These are phyloP conservation scores for Nasua narica DNA, from an alignment of 2,797 vertebrate species.

Conservation along the genomic window DNA sequence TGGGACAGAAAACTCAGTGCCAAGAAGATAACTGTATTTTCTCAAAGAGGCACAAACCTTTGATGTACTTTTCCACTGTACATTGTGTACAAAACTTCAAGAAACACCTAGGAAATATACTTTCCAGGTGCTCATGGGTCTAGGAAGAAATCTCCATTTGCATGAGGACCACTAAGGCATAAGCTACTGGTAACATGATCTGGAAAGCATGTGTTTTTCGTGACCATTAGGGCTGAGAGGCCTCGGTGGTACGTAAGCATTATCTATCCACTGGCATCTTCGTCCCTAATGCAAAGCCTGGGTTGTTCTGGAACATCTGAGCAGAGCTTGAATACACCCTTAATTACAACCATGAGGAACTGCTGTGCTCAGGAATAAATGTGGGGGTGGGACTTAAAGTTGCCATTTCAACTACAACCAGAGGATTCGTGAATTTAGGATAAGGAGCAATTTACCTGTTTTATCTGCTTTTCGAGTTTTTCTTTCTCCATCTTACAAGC, in stretches of 20 bases:
- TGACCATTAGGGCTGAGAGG: not conserved
- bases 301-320: not conserved
- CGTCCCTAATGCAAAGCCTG: not conserved
- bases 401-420: not conserved
- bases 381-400: not conserved
- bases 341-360: not conserved
- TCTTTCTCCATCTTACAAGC: conserved; percentile 66
- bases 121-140: not conserved
- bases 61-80: not conserved
- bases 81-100: not conserved
- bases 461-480: conserved; percentile 68
- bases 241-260: not conserved
- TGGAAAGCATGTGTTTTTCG: not conserved
- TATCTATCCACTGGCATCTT: not conserved
- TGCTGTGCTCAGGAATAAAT: not conserved
- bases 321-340: not conserved
- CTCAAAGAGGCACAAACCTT: not conserved
- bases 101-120: not conserved
- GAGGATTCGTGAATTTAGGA: not conserved
- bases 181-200: not conserved
- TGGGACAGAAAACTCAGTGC: not conserved
- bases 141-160: not conserved
- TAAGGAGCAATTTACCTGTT: conserved; percentile 57
- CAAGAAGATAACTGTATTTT: not conserved
- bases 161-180: not conserved